Evolutionary conservation across 92 coral and sea anemone genomes (phyloP).

Genomic region (Meandrina meandrites): DNA sequence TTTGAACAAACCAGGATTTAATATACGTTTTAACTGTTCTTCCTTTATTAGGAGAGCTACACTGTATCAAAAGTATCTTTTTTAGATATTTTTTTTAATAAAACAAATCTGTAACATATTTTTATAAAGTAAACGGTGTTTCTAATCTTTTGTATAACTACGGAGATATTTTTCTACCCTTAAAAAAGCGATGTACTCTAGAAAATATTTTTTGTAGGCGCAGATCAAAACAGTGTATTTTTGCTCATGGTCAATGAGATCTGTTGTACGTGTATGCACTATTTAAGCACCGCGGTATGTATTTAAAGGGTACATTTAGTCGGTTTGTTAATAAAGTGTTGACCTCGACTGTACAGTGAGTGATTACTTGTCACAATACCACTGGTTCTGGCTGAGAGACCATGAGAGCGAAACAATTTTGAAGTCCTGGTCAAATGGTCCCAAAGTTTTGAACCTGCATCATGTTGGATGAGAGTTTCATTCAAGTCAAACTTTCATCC

Average conservation of each 20-base stretch:
- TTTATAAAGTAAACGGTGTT: neutral
- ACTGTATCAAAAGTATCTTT: neutral
- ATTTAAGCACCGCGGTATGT: conserved; percentile 39
- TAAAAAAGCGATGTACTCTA: neutral
- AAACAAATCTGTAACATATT: neutral
- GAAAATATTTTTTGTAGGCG: neutral
- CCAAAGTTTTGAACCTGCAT: too few species aligned
- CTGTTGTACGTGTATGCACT: conserved; percentile 30
- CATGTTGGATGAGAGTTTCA: neutral
- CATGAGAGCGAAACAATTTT: too few species aligned
- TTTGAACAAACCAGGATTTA: neutral
- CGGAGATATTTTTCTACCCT: conserved; percentile 8
- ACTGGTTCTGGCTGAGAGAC: too few species aligned
- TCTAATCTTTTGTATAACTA: conserved; percentile 5
- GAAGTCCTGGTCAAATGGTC: neutral
- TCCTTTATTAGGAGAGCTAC: neutral
- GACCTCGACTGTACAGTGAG: neutral
- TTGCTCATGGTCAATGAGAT: neutral
- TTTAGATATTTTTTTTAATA: neutral
- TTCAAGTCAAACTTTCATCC: neutral
- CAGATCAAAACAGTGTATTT: conserved; percentile 14
- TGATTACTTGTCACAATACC: too few species aligned
- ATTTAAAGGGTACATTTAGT: conserved; percentile 52
- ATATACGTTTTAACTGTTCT: neutral
- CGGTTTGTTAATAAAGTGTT: conserved; percentile 25